Conservation (phyloP, 2,797 vertebrate species). For the Centropyge bicolor region DNA sequence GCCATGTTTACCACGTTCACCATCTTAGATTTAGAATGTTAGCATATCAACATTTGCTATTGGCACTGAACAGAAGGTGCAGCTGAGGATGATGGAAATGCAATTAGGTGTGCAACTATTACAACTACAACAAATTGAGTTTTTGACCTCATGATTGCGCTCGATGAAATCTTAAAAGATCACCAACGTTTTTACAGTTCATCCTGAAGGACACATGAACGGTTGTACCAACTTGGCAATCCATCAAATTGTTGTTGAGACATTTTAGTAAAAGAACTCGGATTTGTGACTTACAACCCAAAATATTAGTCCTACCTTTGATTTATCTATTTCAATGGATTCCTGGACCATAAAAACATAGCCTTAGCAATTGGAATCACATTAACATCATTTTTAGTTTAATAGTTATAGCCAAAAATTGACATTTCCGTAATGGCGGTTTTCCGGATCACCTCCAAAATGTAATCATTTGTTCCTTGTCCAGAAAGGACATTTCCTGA, state of each 20-base stretch:
- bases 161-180: background rate
- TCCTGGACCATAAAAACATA: no score
- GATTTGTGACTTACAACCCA: no score
- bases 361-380: no score
- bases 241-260: background rate
- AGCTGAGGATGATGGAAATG: background rate
- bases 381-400: no score
- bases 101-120: background rate
- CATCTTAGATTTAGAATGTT: background rate
- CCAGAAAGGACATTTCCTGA: no score
- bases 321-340: no score
- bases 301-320: no score
- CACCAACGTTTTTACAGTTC: background rate
- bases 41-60: background rate
- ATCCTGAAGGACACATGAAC: background rate
- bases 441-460: no score
- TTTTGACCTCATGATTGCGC: background rate
- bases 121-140: background rate
- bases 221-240: background rate
- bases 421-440: no score
- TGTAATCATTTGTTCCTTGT: no score
- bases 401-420: no score
- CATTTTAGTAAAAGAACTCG: background rate
- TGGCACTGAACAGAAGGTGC: background rate
- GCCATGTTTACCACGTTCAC: background rate